phyloP scores from a whole-genome alignment of 37 sponge, comb jelly and placozoan genomes.

The Axinella damicornis region DNA sequence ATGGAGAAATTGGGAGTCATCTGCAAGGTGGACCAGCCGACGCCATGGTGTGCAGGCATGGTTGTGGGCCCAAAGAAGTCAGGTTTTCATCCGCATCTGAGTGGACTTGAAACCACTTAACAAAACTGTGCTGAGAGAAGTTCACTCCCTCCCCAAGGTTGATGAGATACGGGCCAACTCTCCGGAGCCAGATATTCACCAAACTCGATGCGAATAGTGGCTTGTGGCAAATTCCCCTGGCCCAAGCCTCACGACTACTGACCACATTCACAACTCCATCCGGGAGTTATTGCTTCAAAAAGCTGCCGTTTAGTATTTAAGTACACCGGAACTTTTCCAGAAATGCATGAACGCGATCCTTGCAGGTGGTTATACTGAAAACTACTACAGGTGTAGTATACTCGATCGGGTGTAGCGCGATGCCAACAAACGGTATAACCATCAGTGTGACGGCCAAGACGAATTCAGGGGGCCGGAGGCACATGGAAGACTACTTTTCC shows the following conservation, averaged over 20 bases:
- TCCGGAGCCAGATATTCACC: slow-evolving; percentile 53
- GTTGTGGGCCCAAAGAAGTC: slow-evolving; percentile 48
- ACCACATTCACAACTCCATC: slow-evolving; percentile 25
- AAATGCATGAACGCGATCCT: slow-evolving; percentile 28
- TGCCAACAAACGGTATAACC: slow-evolving; percentile 47
- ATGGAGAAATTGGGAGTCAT: slow-evolving; percentile 64
- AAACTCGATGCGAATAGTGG: slow-evolving; percentile 67
- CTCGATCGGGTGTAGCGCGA: too few relatives aligned
- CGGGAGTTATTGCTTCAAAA: slow-evolving; percentile 20
- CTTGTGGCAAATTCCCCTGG: slow-evolving; percentile 62
- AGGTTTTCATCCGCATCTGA: slow-evolving; percentile 55
- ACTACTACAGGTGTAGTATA: too few relatives aligned
- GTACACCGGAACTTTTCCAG: slow-evolving; percentile 34
- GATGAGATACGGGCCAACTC: slow-evolving; percentile 66
- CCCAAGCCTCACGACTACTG: too few relatives aligned
- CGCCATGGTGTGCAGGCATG: slow-evolving; percentile 70
- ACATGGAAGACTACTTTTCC: slow-evolving; percentile 92
- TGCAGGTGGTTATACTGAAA: too few relatives aligned
- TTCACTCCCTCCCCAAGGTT: slow-evolving; percentile 59
- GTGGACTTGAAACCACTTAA: slow-evolving; percentile 59
- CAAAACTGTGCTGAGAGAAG: slow-evolving; percentile 53
- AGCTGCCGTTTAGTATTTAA: slow-evolving; percentile 28
- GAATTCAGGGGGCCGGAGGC: slow-evolving; percentile 83
- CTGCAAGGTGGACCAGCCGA: slow-evolving; percentile 51
- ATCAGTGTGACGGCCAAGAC: slow-evolving; percentile 69